Base-by-base conservation (phyloP, 2,113 vertebrate genomes). In the Carollia perspicillata region DNA sequence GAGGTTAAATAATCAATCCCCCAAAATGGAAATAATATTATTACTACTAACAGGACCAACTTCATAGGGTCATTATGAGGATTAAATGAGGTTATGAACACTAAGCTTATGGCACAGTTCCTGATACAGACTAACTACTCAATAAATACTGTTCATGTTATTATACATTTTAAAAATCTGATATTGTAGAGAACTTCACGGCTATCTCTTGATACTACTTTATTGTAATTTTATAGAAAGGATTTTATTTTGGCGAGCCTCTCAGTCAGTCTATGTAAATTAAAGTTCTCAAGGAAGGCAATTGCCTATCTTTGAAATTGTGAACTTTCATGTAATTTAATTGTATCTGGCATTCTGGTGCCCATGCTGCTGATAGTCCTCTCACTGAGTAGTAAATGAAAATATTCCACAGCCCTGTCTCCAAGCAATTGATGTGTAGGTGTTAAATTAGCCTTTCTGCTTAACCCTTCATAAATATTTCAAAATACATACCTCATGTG, bases 371-470 rank as follows among this genome's bases (percentile, higher is more conserved):
- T 80, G 94, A 89, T 94, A 75, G 33, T 93, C 71, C 49, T 96
- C 23, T 87, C 89, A 90, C 92, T 93, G 68, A 95, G 87, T 53
- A 97, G 86, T 96, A 91, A 97, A 93, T 94, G 85, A 93, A 96
- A 91, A 94, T 93, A 91, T 93, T 94, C 89, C 78, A 88, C 33
- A 95, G 94, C 71, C 74, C 90, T 93, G 90, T 90, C 96, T 97
- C 95, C 87, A 69, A 97, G 88, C 94, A 95, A 23, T 94, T 95
- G 96, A 95, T 97, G 95, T 96, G 96, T 96, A 96, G 97, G 96
- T 97, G 97, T 97, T 97, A 97, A 97, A 94, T 97, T 97, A 97
- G 97, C 94, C 92, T 97, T 97, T 97, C 93, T 96, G 92, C 93
- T 97, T 97, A 98, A 94, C 95, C 89, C 96, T 95, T 87, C 92